Conservation (phyloP, 2,113 vertebrate genomes). For the Myrmecobius fasciatus region DNA sequence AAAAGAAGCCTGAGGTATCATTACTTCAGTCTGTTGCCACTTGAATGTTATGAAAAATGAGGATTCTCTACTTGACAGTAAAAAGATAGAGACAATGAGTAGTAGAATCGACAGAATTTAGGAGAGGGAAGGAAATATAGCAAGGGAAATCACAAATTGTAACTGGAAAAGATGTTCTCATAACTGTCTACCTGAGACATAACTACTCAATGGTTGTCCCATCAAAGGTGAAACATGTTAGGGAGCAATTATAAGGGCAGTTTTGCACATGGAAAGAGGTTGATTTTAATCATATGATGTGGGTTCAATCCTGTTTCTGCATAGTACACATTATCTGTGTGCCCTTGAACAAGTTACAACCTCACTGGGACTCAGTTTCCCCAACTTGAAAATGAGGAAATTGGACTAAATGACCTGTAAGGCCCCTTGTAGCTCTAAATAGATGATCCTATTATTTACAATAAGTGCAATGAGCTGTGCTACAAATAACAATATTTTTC, state of each 20-base stretch:
- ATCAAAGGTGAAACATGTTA: background rate
- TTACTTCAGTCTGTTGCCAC: background rate
- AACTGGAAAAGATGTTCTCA: background rate
- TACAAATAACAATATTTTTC: background rate
- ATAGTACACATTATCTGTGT: background rate
- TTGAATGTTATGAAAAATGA: background rate
- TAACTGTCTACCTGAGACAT: background rate
- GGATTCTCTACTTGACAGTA: background rate
- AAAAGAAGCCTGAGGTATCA: background rate
- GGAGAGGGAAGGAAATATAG: background rate
- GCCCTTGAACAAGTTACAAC: background rate
- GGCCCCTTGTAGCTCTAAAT: background rate
- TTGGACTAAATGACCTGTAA: background rate
- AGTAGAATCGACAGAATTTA: background rate
- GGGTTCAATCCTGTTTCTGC: background rate
- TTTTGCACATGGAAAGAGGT: background rate
- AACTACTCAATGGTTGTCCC: background rate
- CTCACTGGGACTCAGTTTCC: background rate
- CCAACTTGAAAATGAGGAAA: background rate
- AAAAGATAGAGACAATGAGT: background rate
- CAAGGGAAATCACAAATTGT: background rate
- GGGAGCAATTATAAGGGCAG: background rate
- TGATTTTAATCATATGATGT: background rate
- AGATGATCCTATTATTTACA: background rate
- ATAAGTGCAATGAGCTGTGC: background rate